phyloP scores from a whole-genome alignment of 1,140 invertebrate species.

The Camponotus pennsylvanicus region DNA sequence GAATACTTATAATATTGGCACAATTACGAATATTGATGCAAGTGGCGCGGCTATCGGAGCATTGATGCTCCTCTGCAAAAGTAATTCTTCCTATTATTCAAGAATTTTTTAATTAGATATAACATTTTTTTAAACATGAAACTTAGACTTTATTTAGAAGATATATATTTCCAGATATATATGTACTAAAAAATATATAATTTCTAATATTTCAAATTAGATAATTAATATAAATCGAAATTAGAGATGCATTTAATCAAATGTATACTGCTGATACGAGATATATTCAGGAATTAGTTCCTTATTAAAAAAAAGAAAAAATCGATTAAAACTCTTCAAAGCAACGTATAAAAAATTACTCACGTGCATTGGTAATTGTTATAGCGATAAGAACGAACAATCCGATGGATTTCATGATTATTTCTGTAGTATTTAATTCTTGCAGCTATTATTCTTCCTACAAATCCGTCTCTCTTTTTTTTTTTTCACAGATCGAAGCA shows the following conservation, averaged over 20 bases:
- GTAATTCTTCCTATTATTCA: neutral
- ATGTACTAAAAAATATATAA: neutral
- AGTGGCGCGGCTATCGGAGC: conserved; percentile 59
- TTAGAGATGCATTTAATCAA: no score
- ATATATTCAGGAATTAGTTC: neutral
- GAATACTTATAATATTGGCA: conserved; percentile 73
- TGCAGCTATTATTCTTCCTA: neutral
- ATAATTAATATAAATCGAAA: neutral
- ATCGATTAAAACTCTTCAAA: neutral
- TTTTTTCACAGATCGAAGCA: neutral
- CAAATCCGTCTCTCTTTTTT: neutral
- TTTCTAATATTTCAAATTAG: neutral
- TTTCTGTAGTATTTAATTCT: neutral
- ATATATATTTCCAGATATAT: neutral
- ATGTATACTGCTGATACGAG: neutral
- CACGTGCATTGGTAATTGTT: conserved; percentile 39
- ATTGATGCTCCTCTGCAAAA: conserved; percentile 66
- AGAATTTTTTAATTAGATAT: neutral
- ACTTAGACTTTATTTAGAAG: neutral
- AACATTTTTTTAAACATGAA: neutral
- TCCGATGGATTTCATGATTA: conserved; percentile 35
- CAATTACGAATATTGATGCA: conserved; percentile 80
- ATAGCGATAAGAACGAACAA: conserved; percentile 14
- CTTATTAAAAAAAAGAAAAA: neutral
- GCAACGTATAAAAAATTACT: conserved; percentile 32